Base-by-base conservation (phyloP, 2,113 vertebrate genomes). In the Loxodonta africana region DNA sequence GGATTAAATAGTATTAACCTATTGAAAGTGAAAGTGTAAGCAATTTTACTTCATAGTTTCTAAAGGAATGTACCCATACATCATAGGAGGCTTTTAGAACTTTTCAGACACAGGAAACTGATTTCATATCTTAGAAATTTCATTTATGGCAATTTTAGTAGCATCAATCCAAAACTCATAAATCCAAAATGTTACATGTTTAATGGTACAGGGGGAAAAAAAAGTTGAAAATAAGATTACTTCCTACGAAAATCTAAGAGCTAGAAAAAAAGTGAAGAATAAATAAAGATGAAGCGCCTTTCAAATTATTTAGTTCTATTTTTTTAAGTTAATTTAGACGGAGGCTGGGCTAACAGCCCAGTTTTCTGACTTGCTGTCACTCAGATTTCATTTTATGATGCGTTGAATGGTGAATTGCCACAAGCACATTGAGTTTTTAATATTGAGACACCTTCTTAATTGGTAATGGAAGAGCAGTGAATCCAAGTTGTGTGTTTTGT, bases 1-100 rank as follows among this genome's bases (percentile, higher is more conserved):
- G 94, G 78, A 98, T 98, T 98, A 98, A 97, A 95, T 96, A 93
- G 86, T 97, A 93, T 98, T 98, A 98, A 98, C 93, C 94, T 97
- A 90, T 20, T 97, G 97, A 98, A 98, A 98, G 91, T 96, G 95
- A 97, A 98, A 98, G 98, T 98, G 83, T 95, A 97, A 98, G 94
- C 95, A 93, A 37, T 96, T 89, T 97, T 86, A 62, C 96, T 91
- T 87, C 60, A 17, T 88, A 28, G 74, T 95, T 97, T 92, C 95
- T 97, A 25, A 97, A 98, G 63, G 90, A 98, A 98, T 96, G 96
- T 91, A 25, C 30, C 88, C 88, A 94, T 94, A 96, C 91, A 94
- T 98, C 95, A 96, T 74, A 53, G 86, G 83, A 97, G 62, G 57
- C 1, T 21, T 96, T 98, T 63, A 91, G 86, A 96, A 96, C 94